Conservation (phyloP, 2,888 invertebrate species). For the Idaea dimidiata region DNA sequence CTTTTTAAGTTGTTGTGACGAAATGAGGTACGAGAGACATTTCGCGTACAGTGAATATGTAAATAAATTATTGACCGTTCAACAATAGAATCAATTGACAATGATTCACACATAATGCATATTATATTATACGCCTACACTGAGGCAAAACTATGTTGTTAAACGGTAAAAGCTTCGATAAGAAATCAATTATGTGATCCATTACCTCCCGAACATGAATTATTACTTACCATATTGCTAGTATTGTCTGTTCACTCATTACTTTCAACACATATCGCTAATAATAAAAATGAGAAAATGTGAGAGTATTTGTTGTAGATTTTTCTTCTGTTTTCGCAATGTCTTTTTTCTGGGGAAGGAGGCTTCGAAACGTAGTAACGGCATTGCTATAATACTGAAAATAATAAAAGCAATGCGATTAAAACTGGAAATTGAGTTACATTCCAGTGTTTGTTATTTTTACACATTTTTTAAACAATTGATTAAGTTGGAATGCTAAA, state of each 20-base stretch:
- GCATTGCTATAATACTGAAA: no score
- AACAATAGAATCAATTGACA: conserved; percentile 26
- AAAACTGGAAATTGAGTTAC: no score
- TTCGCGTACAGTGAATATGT: conserved; percentile 17
- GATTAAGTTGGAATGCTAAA: no score
- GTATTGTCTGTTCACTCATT: conserved; percentile 16
- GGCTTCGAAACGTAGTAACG: no score
- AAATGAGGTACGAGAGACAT: conserved; percentile 31
- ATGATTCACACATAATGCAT: conserved; percentile 28
- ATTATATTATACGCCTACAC: conserved; percentile 42
- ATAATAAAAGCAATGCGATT: no score
- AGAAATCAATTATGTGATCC: conserved; percentile 45
- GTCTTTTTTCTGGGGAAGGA: no score
- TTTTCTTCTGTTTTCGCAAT: no score
- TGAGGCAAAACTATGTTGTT: conserved; percentile 48
- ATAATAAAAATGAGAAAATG: background rate
- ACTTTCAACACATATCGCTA: conserved; percentile 4
- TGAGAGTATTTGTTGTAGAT: background rate
- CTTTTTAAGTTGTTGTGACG: conserved; percentile 24
- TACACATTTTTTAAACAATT: no score
- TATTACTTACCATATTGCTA: conserved; percentile 39
- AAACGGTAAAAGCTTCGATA: conserved; percentile 60
- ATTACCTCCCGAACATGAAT: conserved; percentile 31
- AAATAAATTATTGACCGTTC: conserved; percentile 15
- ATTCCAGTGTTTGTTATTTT: no score